Evolutionary conservation across 2,797 vertebrate genomes (phyloP), one percentile per base, ranked within the genome.

Genomic region (Micromesistius poutassou): DNA sequence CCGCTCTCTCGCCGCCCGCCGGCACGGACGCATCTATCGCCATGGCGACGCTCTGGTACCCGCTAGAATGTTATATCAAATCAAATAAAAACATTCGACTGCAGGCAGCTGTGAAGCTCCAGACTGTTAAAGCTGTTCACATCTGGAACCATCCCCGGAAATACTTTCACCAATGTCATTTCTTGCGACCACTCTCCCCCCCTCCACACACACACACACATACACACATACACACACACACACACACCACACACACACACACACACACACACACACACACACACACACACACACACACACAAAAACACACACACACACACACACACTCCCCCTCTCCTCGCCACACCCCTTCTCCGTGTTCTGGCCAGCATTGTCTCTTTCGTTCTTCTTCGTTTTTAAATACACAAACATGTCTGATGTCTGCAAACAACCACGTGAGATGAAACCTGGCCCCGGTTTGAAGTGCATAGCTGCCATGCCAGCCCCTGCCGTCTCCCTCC

Each of bases 401-500:
- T 46, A 12, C 42, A 46, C 19, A 6, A 22, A 22, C 46, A 22
- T 55, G 46, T 55, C 16, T 22, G 46, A 55, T 55, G 46, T 55
- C 46, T 19, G 46, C 46, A 19, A 55, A 55, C 46, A 55, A n/a
- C 16, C 55, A 25, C 55, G 55, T 62, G 55, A 62, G 55, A 62
- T 62, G 55, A 62, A 62, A 62, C 55, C 62, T 3, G 8, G 3
- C 46, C 46, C 46, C 46, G 19, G 30, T 71, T 16, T 30, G 28
- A 70, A 71, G 68, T 71, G 30, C 70, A 71, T 30, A 16, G 30
- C 70, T 71, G 70, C 70, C 70, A 71, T 71, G 70, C 70, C 70
- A 16, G 28, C 74, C 30, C 79, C 30, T 80, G 35, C 74, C 78
- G 25, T 71, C 40, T 71, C 71, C 33, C 35, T 22, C 72, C 46